Percentiles rank a stretch among this genome's conserved stretches.
Conservation (phyloP, 2,888 invertebrate genomes). For the Sarcophaga caerulescens region DNA sequence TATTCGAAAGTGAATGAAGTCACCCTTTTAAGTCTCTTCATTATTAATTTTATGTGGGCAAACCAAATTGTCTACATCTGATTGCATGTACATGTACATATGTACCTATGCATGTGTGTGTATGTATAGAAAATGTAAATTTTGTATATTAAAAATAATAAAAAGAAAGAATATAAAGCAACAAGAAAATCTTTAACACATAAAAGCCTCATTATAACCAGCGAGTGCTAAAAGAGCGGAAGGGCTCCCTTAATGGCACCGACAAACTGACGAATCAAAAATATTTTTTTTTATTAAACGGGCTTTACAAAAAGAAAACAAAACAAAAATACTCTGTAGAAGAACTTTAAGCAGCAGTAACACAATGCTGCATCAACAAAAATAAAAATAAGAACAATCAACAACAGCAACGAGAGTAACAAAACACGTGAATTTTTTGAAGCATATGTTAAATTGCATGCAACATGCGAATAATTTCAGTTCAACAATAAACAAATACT, state of each 20-base stretch:
- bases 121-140: constrained; percentile 7
- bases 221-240: constrained; percentile 66
- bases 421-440: constrained; percentile 64
- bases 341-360: background rate
- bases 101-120: constrained; percentile 18
- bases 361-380: constrained; percentile 19
- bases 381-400: background rate
- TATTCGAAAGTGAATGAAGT: background rate
- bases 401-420: constrained; percentile 19
- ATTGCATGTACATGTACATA: background rate
- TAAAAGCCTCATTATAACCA: constrained; percentile 44
- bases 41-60: constrained; percentile 51
- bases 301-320: constrained; percentile 9
- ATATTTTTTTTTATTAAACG: constrained; percentile 65
- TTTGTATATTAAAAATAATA: constrained; percentile 1
- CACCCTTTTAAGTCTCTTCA: constrained; percentile 30
- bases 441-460: constrained; percentile 66
- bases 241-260: constrained; percentile 67
- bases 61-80: background rate
- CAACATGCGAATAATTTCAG: constrained; percentile 66
- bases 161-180: constrained; percentile 6
- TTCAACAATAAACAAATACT: constrained; percentile 26
- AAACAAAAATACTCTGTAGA: background rate
- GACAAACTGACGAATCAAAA: constrained; percentile 68
- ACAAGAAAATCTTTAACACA: constrained; percentile 56